Evolutionary conservation across 2,113 vertebrate species (phyloP).

Genomic region (Sceloporus undulatus): DNA sequence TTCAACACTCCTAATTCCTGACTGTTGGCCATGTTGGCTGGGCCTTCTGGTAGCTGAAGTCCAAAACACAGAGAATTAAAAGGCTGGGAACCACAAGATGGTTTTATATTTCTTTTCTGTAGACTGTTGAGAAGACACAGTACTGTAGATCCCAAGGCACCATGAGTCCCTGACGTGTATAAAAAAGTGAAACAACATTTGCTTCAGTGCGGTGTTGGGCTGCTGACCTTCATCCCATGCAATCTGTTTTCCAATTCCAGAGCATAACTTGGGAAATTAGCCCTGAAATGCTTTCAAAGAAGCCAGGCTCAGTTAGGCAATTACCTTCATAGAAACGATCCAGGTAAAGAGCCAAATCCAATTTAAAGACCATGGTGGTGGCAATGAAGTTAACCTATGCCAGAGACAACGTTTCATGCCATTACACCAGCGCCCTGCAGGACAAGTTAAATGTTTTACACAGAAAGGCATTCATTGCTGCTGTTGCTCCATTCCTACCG

Average conservation of each 20-base stretch:
- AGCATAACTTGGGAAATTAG: background rate
- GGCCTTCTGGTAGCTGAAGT: too few species aligned
- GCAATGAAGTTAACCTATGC: constrained; percentile 12
- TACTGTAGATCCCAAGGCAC: background rate
- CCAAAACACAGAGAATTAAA: too few species aligned
- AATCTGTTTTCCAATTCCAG: background rate
- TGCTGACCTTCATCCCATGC: background rate
- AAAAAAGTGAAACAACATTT: background rate
- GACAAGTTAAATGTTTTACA: background rate
- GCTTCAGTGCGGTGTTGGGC: rapidly evolving
- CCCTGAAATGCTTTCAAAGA: background rate
- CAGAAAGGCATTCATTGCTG: background rate
- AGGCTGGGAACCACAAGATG: background rate
- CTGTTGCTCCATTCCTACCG: background rate
- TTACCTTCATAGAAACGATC: background rate
- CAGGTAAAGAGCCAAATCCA: background rate
- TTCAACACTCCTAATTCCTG: too few species aligned
- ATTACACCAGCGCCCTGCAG: background rate
- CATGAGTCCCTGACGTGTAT: rapidly evolving
- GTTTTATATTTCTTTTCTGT: background rate
- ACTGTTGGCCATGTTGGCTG: too few species aligned
- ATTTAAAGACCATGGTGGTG: background rate
- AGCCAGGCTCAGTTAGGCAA: constrained; percentile 13
- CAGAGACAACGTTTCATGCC: background rate
- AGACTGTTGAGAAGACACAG: background rate